Evolutionary conservation across 2,113 vertebrate genomes (phyloP).

Genomic region (Campylorhamphus procurvoides): DNA sequence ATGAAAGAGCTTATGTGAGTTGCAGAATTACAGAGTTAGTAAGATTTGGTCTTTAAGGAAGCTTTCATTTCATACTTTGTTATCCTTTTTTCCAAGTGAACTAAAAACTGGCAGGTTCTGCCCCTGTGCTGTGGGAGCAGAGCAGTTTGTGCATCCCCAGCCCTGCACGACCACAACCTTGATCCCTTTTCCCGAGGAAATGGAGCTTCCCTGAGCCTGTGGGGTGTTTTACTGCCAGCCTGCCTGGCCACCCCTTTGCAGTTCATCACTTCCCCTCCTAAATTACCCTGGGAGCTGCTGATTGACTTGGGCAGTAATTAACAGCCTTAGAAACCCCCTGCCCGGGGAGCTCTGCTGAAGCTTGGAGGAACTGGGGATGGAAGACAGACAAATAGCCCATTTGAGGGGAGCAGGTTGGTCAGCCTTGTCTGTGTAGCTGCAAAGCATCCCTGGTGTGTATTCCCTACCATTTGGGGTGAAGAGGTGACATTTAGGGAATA

Average conservation of each 20-base stretch:
- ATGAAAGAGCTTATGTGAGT: not conserved
- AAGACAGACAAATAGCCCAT: not conserved
- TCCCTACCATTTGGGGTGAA: not conserved
- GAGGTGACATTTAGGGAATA: not conserved
- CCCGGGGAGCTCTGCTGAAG: not conserved
- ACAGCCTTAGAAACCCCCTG: not conserved
- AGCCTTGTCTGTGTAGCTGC: fast-evolving
- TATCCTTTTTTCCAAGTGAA: not conserved
- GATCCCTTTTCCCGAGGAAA: not conserved
- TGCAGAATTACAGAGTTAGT: not conserved
- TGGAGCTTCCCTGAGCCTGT: not conserved
- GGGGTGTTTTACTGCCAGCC: not conserved
- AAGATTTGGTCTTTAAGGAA: not conserved
- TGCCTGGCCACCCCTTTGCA: not conserved
- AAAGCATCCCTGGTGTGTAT: not conserved
- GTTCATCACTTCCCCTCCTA: not conserved
- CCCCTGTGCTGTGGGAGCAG: not conserved
- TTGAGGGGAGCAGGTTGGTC: not conserved
- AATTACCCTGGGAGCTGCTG: not conserved
- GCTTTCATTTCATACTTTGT: not conserved
- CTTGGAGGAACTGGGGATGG: not conserved
- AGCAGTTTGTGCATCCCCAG: not conserved
- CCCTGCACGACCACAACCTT: not conserved
- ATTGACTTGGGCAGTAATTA: not conserved
- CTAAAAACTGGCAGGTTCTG: not conserved